These are phyloP conservation scores for Pempheris klunzingeri DNA, from an alignment of 2,797 vertebrate species.

Conservation along the genomic window DNA sequence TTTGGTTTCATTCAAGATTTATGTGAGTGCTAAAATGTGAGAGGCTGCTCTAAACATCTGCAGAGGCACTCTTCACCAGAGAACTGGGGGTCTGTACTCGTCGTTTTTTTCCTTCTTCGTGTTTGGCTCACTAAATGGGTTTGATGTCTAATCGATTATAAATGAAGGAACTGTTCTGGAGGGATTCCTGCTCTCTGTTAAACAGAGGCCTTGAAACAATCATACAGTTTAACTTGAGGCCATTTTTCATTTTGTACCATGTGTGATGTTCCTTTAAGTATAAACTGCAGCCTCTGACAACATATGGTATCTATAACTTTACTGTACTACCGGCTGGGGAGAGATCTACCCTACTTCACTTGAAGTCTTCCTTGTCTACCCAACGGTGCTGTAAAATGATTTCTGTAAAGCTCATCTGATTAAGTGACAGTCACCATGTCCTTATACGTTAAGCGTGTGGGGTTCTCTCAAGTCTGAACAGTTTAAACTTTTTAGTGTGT, in stretches of 20 bases:
- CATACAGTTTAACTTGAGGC: slow-evolving; percentile 39
- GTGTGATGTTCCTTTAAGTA: slow-evolving; percentile 29
- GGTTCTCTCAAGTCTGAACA: slow-evolving; percentile 12
- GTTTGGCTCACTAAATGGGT: slow-evolving; percentile 45
- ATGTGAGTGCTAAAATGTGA: slow-evolving; percentile 12
- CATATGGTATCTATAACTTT: slow-evolving; percentile 45
- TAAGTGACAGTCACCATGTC: slow-evolving; percentile 11
- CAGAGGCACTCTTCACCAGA: slow-evolving; percentile 23
- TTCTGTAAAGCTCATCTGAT: slow-evolving; percentile 16
- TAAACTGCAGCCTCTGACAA: slow-evolving; percentile 27
- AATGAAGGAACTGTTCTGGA: slow-evolving; percentile 46
- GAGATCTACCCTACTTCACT: slow-evolving; percentile 41
- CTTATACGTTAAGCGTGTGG: not conserved
- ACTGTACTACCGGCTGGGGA: slow-evolving; percentile 11
- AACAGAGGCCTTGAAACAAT: slow-evolving; percentile 42
- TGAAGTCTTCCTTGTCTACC: slow-evolving; percentile 22
- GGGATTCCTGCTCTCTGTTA: slow-evolving; percentile 46
- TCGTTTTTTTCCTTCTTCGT: slow-evolving; percentile 32
- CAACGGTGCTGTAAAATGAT: slow-evolving; percentile 19
- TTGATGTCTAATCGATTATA: slow-evolving; percentile 58
- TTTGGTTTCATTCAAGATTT: slow-evolving; percentile 22
- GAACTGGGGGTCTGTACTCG: not conserved
- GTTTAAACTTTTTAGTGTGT: not conserved
- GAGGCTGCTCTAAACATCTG: slow-evolving; percentile 40
- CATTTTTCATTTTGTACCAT: slow-evolving; percentile 34